Percentiles rank a stretch among this genome's conserved stretches.
Conservation (phyloP, 1,140 invertebrate genomes). For the Planococcus citri region DNA sequence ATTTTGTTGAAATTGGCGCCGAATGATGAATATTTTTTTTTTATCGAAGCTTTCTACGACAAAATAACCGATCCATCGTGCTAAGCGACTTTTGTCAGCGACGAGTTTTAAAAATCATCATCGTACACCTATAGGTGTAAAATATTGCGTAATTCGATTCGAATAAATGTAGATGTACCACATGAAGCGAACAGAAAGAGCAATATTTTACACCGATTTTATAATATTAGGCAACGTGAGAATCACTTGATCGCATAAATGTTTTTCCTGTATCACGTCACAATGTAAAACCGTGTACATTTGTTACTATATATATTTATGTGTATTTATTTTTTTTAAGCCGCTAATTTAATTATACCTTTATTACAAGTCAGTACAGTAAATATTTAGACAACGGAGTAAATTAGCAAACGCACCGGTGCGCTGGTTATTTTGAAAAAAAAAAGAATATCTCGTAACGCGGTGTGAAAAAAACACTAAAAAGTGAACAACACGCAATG, state of each 20-base stretch:
- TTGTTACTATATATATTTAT: background rate
- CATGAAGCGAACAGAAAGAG: too few relatives aligned
- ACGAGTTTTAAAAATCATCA: too few relatives aligned
- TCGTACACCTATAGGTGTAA: too few relatives aligned
- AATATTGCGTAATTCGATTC: too few relatives aligned
- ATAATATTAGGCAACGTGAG: background rate
- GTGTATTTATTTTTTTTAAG: conserved; percentile 14
- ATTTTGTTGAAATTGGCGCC: too few relatives aligned
- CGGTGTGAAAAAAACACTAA: background rate
- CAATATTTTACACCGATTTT: too few relatives aligned
- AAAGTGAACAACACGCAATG: background rate
- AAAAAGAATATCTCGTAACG: too few relatives aligned
- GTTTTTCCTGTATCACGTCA: conserved; percentile 16
- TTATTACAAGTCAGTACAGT: conserved; percentile 7
- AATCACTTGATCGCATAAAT: background rate
- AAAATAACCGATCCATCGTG: too few relatives aligned
- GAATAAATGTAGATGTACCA: too few relatives aligned
- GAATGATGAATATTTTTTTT: too few relatives aligned
- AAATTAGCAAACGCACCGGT: background rate
- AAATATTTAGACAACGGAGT: conserved; percentile 6
- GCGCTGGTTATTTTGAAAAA: background rate
- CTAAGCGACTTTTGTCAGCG: too few relatives aligned
- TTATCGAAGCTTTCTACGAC: too few relatives aligned
- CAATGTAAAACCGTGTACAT: background rate
- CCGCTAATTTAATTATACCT: background rate